A percentile compares a stretch with the other conserved stretches of the same genome.
These are phyloP conservation scores for Pao palembangensis DNA, from an alignment of 2,113 vertebrate genomes.

Conservation along the genomic window DNA sequence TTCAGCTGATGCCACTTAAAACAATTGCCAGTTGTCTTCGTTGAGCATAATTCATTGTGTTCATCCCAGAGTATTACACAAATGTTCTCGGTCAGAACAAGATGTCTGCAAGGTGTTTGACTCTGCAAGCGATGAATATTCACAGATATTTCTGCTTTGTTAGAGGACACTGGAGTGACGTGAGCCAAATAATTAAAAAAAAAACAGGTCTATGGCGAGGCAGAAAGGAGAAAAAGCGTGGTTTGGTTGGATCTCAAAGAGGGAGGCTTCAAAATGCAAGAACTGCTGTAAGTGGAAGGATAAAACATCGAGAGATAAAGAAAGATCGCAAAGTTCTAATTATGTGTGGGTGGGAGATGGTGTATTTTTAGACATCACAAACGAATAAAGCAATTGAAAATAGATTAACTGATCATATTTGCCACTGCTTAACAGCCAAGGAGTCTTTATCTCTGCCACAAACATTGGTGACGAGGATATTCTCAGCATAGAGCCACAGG, in stretches of 20 bases:
- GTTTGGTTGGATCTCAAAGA: too few species aligned
- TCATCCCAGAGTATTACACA: constrained; percentile 13
- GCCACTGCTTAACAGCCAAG: too few species aligned
- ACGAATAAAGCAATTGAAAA: background rate
- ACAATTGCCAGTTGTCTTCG: constrained; percentile 19
- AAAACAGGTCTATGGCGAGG: too few species aligned
- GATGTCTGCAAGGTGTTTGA: too few species aligned
- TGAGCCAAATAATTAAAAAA: too few species aligned
- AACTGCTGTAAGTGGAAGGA: too few species aligned
- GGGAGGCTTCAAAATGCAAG: too few species aligned
- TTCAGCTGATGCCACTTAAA: constrained; percentile 34
- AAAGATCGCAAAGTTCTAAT: background rate
- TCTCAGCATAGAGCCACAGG: background rate
- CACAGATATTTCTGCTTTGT: too few species aligned
- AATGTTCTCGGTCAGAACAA: background rate
- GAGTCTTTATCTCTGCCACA: background rate
- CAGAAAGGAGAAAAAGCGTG: too few species aligned
- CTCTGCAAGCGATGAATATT: too few species aligned
- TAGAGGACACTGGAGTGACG: too few species aligned
- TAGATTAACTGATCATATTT: background rate
- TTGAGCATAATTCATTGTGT: constrained; percentile 20
- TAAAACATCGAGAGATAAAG: background rate
- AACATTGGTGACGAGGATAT: background rate
- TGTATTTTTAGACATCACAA: background rate
- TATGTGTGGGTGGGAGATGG: background rate